phyloP scores from a whole-genome alignment of 2,888 invertebrate genomes.

The Lacanobia oleracea region DNA sequence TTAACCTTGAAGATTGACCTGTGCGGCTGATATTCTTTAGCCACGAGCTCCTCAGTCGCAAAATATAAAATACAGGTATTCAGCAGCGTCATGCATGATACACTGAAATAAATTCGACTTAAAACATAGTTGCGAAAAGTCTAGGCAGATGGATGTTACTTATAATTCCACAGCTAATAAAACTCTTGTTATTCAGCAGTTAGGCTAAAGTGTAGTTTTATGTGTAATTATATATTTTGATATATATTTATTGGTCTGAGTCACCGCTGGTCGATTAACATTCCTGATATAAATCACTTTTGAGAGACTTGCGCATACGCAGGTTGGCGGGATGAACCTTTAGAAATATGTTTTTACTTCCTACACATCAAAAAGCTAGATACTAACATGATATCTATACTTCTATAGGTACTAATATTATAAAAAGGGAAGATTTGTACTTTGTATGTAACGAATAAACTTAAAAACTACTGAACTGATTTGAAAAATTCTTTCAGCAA shows the following conservation, averaged over 20 bases:
- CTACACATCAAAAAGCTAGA: neutral
- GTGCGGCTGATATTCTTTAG: no score
- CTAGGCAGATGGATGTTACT: neutral
- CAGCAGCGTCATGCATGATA: no score
- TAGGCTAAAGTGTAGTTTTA: constrained; percentile 12
- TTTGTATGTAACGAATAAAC: no score
- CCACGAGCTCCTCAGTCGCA: no score
- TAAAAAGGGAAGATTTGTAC: no score
- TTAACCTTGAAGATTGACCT: no score
- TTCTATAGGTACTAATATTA: no score
- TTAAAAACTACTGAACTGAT: no score
- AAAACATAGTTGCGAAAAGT: no score
- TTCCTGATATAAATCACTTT: constrained; percentile 42
- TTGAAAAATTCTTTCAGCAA: no score
- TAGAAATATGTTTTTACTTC: neutral
- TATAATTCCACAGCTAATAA: constrained; percentile 33
- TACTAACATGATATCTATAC: neutral
- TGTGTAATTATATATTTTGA: constrained; percentile 5
- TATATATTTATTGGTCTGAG: constrained; percentile 32
- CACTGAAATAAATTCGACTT: no score
- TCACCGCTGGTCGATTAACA: constrained; percentile 39
- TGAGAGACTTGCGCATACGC: constrained; percentile 18
- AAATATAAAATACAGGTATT: no score
- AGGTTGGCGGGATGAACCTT: constrained; percentile 13
- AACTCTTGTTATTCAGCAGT: constrained; percentile 31